A percentile compares a stretch with the other conserved stretches of the same genome.
These are phyloP conservation scores for Pterois miles DNA, from an alignment of 2,797 vertebrate genomes.

Conservation along the genomic window DNA sequence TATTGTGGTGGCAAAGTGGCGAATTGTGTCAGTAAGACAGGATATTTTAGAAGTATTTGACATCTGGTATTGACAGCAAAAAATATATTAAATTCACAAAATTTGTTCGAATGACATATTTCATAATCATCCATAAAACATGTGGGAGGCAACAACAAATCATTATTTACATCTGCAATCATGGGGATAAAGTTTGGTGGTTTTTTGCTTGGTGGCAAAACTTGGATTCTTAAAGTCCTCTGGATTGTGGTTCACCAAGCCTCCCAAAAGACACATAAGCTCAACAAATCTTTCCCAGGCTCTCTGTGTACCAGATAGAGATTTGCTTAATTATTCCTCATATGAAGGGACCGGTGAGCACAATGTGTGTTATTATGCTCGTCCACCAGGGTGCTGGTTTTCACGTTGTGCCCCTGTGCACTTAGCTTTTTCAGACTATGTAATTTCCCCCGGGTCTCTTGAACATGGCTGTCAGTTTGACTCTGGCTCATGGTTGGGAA, in stretches of 20 bases:
- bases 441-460: constrained; percentile 66
- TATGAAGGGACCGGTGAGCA: constrained; percentile 28
- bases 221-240: constrained; percentile 32
- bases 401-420: constrained; percentile 41
- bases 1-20: constrained; percentile 20
- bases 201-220: constrained; percentile 39
- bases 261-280: constrained; percentile 40
- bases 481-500: constrained; percentile 65
- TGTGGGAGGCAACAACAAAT: constrained; percentile 11
- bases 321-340: constrained; percentile 66
- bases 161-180: constrained; percentile 19
- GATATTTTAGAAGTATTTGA: constrained; percentile 20
- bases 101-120: constrained; percentile 3
- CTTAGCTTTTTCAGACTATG: constrained; percentile 55
- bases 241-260: constrained; percentile 47
- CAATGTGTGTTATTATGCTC: constrained; percentile 67
- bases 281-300: constrained; percentile 56
- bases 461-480: constrained; percentile 73
- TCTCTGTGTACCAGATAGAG: constrained; percentile 50
- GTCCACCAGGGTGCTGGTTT: constrained; percentile 58
- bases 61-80: background rate
- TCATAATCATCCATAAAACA: constrained; percentile 8
- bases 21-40: constrained; percentile 18
- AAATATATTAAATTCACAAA: background rate
- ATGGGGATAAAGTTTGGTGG: constrained; percentile 14